Conservation (phyloP, 2,113 vertebrate species). For the Todiramphus saurophagus region DNA sequence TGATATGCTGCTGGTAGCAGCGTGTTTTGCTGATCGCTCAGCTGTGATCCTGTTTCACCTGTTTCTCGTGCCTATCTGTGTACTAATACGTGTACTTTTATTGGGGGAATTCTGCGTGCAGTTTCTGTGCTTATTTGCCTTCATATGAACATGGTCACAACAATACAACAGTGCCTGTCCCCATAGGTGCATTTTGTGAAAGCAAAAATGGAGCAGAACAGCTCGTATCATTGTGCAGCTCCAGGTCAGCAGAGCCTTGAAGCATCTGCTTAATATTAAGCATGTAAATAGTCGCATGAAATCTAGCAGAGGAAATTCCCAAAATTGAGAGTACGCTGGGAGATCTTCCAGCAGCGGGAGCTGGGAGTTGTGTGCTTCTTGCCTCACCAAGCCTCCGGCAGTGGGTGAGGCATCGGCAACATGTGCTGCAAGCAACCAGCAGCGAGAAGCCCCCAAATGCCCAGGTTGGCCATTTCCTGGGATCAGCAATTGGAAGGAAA, state of each 20-base stretch:
- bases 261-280: constrained; percentile 51
- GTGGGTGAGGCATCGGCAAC: fast-evolving
- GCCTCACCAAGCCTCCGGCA: fast-evolving
- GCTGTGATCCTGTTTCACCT: constrained; percentile 52
- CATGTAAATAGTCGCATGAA: not conserved
- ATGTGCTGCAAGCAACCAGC: fast-evolving
- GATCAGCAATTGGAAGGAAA: not conserved
- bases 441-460: not conserved
- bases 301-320: not conserved
- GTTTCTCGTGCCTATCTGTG: not conserved
- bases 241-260: not conserved
- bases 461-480: not conserved
- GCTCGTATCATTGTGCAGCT: not conserved
- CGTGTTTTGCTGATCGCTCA: not conserved
- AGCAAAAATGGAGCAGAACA: not conserved
- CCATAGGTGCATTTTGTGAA: not conserved
- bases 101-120: not conserved
- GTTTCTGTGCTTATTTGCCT: not conserved
- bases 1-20: not conserved
- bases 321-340: not conserved
- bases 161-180: fast-evolving
- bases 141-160: not conserved
- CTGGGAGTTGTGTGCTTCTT: not conserved
- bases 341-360: not conserved
- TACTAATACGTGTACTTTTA: not conserved